Evolutionary conservation across 2,888 invertebrate species (phyloP), one percentile per base, ranked within the genome.

Genomic region (Achlya flavicornis): DNA sequence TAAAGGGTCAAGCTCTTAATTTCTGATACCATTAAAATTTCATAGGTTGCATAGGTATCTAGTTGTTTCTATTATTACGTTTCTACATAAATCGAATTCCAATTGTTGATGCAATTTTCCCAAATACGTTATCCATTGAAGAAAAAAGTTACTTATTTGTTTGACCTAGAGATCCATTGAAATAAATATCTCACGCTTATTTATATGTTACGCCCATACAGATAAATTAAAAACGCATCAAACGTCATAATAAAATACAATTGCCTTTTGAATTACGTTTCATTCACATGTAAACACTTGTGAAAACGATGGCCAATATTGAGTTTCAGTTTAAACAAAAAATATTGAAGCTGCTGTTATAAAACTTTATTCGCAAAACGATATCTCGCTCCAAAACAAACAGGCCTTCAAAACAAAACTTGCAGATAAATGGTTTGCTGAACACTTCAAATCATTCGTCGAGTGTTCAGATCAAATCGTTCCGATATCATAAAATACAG

Each of bases 401-500:
- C 73, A 81, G 72, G 71, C 75, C 72, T 72, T 72, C 78, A 73
- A 78, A 79, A 76, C 76, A 75, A 69, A 77, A 76, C 73, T 70
- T 69, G 73, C 73, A 74, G 72, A 84, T 84, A 86, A 83, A 85
- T 83, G 82, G 79, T 85, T 83, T 83, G 76, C 77, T 65, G 74
- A 77, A 76, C 81, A 78, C 79, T 80, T 77, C 69, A 82, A 82
- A 80, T 83, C 80, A 81, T 80, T 67, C 79, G 76, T 67, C 79
- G 76, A 79, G 75, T 75, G 77, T 80, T 79, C 80, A 76, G 87
- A 89, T 89, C 80, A 75, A 77, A 81, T 77, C 77, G 77, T 74
- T 72, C 77, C 78, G 86, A 90, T 89, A 90, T 87, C 86, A 85
- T 89, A 90, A 90, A 89, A 81, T 82, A 85, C 77, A 80, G 75